Evolutionary conservation across 2,797 vertebrate species (phyloP), one percentile per base, ranked within the genome.

Genomic region (Oreochromis grahami): DNA sequence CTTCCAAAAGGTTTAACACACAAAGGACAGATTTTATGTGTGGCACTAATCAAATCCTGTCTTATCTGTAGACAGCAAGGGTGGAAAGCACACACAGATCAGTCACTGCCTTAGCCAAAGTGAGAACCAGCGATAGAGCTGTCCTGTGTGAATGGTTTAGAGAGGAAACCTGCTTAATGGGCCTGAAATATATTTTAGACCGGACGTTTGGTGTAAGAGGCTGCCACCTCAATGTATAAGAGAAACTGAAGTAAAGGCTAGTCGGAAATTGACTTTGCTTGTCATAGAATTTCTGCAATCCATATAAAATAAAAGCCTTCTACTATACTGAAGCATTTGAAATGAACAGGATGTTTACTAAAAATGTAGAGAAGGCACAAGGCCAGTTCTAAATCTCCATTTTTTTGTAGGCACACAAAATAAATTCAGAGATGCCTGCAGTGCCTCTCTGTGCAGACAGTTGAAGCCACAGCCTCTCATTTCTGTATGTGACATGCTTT

Each of bases 1-100:
- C 80, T 88, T 84, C 65, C 34, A 36, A 85, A n/a, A 82, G 86
- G 78, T 84, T 85, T 80, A 63, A 26, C n/a, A 21, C 48, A 76
- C 82, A 19, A 80, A 84, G 58, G 81, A 85, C 38, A 86, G 52
- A 84, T 82, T 88, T 87, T 38, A 77, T 84, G 76, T 81, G 78
- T 86, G 79, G 76, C 15, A 76, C 82, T 79, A 21, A 74, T 87
- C 52, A 87, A 77, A 89, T 84, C 79, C 58, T 36, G 56, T 80
- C 84, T 84, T 85, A 89, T 91, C 88, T 38, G 53, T 7, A 65
- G 50, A 76, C 76, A 77, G 60, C 76, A 34, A 77, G 76, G 76
- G 13, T 68, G 63, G 56, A 56, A 76, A 74, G 70, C 65, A 13
- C 77, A 86, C 78, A 85, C 81, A 85, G 78, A 90, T 90, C 89